phyloP scores from a whole-genome alignment of 2,797 vertebrate species.

The Bradypus variegatus region DNA sequence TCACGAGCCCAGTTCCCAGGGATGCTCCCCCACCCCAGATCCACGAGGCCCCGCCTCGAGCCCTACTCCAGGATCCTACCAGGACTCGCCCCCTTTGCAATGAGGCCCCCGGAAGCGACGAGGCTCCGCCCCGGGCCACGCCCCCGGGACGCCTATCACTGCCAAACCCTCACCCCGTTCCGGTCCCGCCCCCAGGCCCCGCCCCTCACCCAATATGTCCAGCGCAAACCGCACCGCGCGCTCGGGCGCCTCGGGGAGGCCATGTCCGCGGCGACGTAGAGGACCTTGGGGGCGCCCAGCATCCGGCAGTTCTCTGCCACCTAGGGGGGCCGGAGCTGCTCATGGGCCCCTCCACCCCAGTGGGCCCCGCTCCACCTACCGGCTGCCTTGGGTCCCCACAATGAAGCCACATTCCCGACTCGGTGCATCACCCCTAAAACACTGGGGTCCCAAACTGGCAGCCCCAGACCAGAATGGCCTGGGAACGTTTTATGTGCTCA shows the following conservation, averaged over 20 bases:
- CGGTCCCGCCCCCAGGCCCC: not conserved
- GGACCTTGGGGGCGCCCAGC: constrained; percentile 80
- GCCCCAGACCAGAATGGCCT: not conserved
- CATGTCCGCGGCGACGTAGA: constrained; percentile 85
- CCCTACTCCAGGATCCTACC: not conserved
- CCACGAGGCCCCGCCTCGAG: not conserved
- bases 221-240: constrained; percentile 82
- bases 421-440: not conserved
- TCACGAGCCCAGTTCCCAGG: not conserved
- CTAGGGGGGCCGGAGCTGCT: constrained; percentile 65
- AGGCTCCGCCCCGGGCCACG: not conserved
- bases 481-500: not conserved
- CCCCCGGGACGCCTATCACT: not conserved
- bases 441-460: not conserved
- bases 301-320: constrained; percentile 81
- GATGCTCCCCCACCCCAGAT: no score
- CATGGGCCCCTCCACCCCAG: constrained; percentile 1
- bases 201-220: constrained; percentile 77
- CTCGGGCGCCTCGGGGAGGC: constrained; percentile 74
- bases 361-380: not conserved
- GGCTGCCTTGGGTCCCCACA: not conserved
- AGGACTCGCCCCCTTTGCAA: not conserved
- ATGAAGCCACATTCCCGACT: not conserved
- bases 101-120: no score
- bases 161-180: not conserved